Conservation (phyloP, 2,797 vertebrate genomes). For the Squalus acanthias region DNA sequence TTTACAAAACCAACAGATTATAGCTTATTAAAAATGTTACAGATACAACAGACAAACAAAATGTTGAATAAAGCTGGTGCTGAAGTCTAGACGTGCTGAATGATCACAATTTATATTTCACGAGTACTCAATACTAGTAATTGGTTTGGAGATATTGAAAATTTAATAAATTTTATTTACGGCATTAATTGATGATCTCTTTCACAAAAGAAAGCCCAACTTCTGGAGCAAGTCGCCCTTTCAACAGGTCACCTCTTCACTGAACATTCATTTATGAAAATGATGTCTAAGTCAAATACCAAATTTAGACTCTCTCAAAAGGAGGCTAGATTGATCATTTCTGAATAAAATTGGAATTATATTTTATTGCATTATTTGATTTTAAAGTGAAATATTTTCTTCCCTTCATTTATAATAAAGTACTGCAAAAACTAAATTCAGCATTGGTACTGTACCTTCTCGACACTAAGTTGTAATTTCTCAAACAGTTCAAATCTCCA, state of each 20-base stretch:
- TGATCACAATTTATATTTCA: background rate
- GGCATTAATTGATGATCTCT: background rate
- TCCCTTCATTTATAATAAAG: background rate
- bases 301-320: background rate
- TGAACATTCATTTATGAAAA: background rate
- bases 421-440: background rate
- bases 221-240: background rate
- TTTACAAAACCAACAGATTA: background rate
- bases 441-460: background rate
- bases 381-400: background rate
- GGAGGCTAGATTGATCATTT: background rate
- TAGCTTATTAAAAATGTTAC: background rate
- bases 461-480: background rate
- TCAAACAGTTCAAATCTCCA: background rate
- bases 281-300: background rate
- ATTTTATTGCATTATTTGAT: background rate
- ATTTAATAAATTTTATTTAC: background rate
- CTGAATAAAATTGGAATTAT: background rate
- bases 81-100: background rate
- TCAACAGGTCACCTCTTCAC: background rate
- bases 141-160: background rate
- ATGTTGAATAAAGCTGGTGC: background rate
- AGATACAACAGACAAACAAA: background rate
- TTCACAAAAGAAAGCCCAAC: background rate
- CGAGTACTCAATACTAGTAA: background rate